Evolutionary conservation across 1,140 invertebrate species (phyloP), one percentile per base, ranked within the genome.

Genomic region (Drosophila lacteicornis): DNA sequence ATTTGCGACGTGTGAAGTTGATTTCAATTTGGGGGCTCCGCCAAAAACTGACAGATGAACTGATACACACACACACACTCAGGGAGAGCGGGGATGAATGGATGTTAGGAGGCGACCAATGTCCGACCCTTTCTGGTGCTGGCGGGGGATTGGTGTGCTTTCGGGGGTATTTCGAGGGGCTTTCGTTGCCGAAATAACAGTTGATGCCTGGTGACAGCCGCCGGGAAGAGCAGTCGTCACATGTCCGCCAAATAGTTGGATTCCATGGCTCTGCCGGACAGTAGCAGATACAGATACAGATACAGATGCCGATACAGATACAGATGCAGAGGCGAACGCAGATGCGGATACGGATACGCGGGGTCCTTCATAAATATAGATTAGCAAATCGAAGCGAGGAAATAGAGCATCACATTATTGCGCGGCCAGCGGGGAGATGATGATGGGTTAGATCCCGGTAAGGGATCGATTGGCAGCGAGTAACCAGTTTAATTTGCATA

Each of bases 1-100:
- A 90, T 90, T 82, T 90, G 85, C 85, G 85, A 90, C 85, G 85
- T 90, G 85, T 90, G 85, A 91, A 90, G 86, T 91, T 82, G 85
- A 90, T 85, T 90, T 90, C 85, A 91, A 85, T 90, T 85, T 82
- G 68, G 77, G 60, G 59, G 53, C 51, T 33, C 61, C 59, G 60
- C 61, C 57, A 33, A 73, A 49, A 73, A 58, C 62, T 66, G 60
- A 67, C 53, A 73, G 62, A 80, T 47, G 62, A 79, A 74, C 69
- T 71, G 69, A 79, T 74, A 40, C 47, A 66, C 42, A 46, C 17
- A 13, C 3, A 8, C 12, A 58, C 42, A n/a, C 55, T 22, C 38
- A 40, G 12, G 36, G 17, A 13, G 15, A 40, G 50, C 40, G 67
- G 51, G 75, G 60, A 42, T 51, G 62, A 56, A 56, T 30, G 51